Evolutionary conservation across 2,113 vertebrate genomes (phyloP).

Genomic region (Myotis lucifugus): DNA sequence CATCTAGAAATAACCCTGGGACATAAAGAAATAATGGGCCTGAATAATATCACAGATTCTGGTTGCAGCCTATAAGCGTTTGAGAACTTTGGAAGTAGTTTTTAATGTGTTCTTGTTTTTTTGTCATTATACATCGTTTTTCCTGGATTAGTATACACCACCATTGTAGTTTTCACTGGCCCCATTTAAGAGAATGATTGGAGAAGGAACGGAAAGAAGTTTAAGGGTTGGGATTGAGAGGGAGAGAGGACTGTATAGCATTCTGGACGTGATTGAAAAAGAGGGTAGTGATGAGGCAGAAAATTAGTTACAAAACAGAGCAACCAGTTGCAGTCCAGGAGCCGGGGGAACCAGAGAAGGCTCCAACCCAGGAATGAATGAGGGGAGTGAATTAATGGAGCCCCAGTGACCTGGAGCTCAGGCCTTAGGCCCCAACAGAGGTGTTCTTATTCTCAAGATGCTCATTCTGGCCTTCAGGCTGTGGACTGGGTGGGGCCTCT

Average conservation of each 20-base stretch:
- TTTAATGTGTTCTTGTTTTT: background rate
- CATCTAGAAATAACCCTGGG: background rate
- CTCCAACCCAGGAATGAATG: too few relatives aligned
- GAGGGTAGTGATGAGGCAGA: background rate
- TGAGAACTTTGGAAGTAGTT: background rate
- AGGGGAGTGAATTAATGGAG: too few relatives aligned
- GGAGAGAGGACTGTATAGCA: background rate
- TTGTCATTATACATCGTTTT: background rate
- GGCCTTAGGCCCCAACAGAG: background rate
- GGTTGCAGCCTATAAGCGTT: background rate
- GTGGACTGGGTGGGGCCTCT: accelerated
- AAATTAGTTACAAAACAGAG: background rate
- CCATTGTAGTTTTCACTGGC: background rate
- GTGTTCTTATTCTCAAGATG: background rate
- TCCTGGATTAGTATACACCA: background rate
- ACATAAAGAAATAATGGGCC: background rate
- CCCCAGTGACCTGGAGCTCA: background rate
- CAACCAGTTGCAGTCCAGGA: background rate
- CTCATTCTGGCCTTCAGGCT: background rate
- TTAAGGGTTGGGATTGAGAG: background rate
- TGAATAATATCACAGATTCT: background rate
- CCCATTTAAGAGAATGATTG: background rate
- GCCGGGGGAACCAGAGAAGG: too few relatives aligned
- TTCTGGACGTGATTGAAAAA: background rate
- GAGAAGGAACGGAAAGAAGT: background rate